These are phyloP conservation scores for Chaetophractus vellerosus DNA, from an alignment of 2,797 vertebrate species.

Conservation along the genomic window DNA sequence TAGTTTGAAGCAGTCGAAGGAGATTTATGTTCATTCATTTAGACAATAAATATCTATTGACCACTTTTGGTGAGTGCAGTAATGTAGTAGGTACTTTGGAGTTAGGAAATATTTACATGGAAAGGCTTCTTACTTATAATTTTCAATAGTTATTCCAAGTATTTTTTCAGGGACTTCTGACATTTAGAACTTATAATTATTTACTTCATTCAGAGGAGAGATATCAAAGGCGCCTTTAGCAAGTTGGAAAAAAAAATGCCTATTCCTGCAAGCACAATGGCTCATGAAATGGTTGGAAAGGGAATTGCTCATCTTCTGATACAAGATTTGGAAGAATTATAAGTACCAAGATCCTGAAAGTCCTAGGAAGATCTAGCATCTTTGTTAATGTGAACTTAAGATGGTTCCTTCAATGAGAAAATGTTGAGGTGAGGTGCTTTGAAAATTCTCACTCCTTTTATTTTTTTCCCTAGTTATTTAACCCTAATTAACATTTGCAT, in stretches of 20 bases:
- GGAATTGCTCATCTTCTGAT: neutral
- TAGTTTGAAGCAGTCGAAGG: neutral
- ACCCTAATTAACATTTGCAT: neutral
- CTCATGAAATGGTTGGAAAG: neutral
- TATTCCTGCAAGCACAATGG: neutral
- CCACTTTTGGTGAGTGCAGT: neutral
- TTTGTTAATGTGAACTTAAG: neutral
- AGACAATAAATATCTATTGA: neutral
- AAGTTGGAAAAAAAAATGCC: neutral
- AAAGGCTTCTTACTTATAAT: neutral
- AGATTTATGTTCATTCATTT: neutral
- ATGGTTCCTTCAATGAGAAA: neutral
- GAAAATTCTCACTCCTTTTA: neutral
- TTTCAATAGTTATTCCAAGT: neutral
- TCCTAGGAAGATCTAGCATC: neutral
- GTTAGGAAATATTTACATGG: slow-evolving; percentile 65
- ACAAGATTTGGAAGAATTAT: neutral
- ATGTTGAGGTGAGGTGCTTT: neutral
- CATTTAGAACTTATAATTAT: slow-evolving; percentile 15
- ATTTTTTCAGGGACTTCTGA: slow-evolving; percentile 17
- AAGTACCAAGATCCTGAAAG: neutral
- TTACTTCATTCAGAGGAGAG: slow-evolving; percentile 38
- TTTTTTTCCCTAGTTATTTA: neutral
- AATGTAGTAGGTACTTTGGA: slow-evolving; percentile 35
- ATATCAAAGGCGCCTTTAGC: neutral